Base-by-base conservation (phyloP, 2,888 invertebrate genomes). In the Melikaiella ostensackeni region DNA sequence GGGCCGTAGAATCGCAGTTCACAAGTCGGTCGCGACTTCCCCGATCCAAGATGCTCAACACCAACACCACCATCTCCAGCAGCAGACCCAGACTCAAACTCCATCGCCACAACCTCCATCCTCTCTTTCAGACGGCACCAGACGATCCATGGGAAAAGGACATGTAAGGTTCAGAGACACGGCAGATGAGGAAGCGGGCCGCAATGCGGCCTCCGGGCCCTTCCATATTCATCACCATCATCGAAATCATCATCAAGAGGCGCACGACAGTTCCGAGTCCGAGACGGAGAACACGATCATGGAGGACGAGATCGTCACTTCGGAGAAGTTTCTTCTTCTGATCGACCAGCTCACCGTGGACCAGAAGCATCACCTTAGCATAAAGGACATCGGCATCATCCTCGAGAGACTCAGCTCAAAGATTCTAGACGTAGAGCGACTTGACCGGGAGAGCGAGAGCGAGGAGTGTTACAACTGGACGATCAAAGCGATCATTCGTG, bases 381-480 rank as follows among this genome's bases (percentile, higher is more conserved):
- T 98, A 92, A 98, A 98, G 92, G 98, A 98, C 92, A 98, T 98
- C 92, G 98, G 98, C 84, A 97, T 98, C 91, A 98, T 98, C 89
- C 94, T 98, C 87, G 98, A 98, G 92, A 94, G 98, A 87, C 94
- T 98, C 88, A 97, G 96, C 92, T 97, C 97, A 80, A 98, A 98
- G 93, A 98, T 98, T 87, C 94, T 98, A 83, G 98, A 98, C 93
- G 98, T 98, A 86, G 98, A 98, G 93, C 94, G 97, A 85, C 93
- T 98, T 86, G 97, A 98, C 92, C 94, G 98, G 79, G 98, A 98
- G 92, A 96, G 96, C 86, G 98, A 98, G 92, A 97, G 97, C 91
- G 97, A 97, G 92, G 97, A 98, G 92, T 97, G 97, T 91, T 97
- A 97, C 94, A 97, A 98, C 92, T 98, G 98, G 98, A 98, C 98